Evolutionary conservation across 2,888 invertebrate genomes (phyloP).

Genomic region (Drosophila multiciliata): DNA sequence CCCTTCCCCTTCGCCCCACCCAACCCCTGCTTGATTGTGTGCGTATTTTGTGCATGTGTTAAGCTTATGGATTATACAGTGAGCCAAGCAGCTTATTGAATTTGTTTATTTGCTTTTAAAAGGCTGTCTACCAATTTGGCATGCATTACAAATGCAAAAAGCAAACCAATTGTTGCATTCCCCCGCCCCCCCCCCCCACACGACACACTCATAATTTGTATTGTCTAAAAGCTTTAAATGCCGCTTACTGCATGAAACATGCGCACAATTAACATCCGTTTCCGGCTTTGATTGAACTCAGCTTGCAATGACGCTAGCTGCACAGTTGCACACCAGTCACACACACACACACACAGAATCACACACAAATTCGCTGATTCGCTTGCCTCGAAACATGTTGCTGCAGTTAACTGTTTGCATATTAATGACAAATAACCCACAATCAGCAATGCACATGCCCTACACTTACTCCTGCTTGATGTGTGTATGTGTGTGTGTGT

Average conservation of each 20-base stretch:
- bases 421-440: constrained; percentile 73
- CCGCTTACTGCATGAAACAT: constrained; percentile 49
- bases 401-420: constrained; percentile 71
- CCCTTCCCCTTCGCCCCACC: background rate
- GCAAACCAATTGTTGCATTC: constrained; percentile 8
- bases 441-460: constrained; percentile 42
- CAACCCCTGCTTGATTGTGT: background rate
- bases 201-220: constrained; percentile 42
- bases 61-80: constrained; percentile 4
- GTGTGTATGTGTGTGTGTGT: background rate
- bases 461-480: constrained; percentile 3
- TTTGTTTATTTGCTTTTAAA: constrained; percentile 34
- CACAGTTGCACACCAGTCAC: constrained; percentile 28
- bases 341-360: constrained; percentile 15
- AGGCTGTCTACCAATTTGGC: constrained; percentile 12
- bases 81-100: constrained; percentile 48
- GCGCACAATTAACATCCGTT: constrained; percentile 78
- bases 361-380: background rate
- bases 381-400: constrained; percentile 29
- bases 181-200: background rate
- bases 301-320: constrained; percentile 33
- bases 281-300: constrained; percentile 71
- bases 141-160: constrained; percentile 16
- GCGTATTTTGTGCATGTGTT: background rate
- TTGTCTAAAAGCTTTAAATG: constrained; percentile 47